Conservation (phyloP, 2,888 invertebrate genomes). For the Heliconius cydno region DNA sequence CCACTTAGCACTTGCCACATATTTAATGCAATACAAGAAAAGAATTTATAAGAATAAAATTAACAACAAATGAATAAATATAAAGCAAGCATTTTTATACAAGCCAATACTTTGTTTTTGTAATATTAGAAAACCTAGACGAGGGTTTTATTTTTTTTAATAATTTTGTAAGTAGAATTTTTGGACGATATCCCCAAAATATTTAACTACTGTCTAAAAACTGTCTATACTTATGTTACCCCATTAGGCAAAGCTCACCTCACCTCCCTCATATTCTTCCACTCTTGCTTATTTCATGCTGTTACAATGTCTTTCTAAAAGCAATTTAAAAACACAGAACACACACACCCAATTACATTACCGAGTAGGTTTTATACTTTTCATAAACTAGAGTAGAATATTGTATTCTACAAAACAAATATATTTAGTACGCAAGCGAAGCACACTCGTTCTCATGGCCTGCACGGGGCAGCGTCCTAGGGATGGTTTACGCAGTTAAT, state of each 20-base stretch:
- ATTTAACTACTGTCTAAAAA: too few relatives aligned
- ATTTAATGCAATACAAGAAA: background rate
- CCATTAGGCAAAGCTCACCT: too few relatives aligned
- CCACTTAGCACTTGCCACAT: constrained; percentile 48
- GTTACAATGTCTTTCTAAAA: too few relatives aligned
- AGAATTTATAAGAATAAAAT: background rate
- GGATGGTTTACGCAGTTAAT: constrained; percentile 81
- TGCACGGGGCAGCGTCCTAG: constrained; percentile 61
- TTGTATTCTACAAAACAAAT: too few relatives aligned
- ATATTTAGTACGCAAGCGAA: constrained; percentile 51
- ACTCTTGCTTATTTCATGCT: too few relatives aligned
- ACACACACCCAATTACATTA: background rate
- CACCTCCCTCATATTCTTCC: too few relatives aligned
- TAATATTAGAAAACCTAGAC: background rate
- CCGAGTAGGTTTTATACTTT: too few relatives aligned
- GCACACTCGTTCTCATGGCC: constrained; percentile 56
- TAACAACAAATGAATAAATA: background rate
- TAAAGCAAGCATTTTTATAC: background rate
- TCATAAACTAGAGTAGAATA: too few relatives aligned
- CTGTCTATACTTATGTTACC: too few relatives aligned
- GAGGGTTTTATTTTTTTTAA: too few relatives aligned
- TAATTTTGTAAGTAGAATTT: background rate
- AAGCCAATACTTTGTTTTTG: background rate
- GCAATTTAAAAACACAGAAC: too few relatives aligned
- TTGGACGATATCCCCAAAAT: too few relatives aligned